Evolutionary conservation across 2,113 vertebrate genomes (phyloP).

Genomic region (Rousettus leschenaultii): DNA sequence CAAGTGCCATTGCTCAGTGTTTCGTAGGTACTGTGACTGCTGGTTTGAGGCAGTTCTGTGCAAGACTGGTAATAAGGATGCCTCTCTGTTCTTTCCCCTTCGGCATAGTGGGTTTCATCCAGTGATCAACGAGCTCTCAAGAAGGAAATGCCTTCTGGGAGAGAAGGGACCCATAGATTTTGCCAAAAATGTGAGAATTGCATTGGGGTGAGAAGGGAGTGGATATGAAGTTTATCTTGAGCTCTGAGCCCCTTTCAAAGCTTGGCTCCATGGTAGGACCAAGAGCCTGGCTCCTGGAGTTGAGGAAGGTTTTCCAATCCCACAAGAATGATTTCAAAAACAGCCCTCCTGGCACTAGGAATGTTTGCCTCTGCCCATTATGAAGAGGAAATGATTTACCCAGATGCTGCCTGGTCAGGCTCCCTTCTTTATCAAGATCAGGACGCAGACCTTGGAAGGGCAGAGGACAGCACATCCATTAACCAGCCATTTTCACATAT

Average conservation of each 20-base stretch:
- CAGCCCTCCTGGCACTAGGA: conserved; percentile 67
- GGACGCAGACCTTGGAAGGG: conserved; percentile 53
- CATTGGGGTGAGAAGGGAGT: not conserved
- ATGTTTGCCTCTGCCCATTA: conserved; percentile 63
- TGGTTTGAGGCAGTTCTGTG: not conserved
- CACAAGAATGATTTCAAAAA: conserved; percentile 74
- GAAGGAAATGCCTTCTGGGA: not conserved
- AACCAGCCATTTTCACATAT: conserved; percentile 66
- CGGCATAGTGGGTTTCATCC: not conserved
- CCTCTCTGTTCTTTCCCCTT: not conserved
- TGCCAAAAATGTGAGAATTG: not conserved
- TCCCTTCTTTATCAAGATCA: conserved; percentile 65
- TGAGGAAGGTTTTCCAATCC: conserved; percentile 45
- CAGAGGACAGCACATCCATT: not conserved
- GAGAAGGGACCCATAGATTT: not conserved
- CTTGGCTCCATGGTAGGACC: not conserved
- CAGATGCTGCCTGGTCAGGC: conserved; percentile 62
- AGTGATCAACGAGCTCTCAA: not conserved
- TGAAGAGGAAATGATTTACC: conserved; percentile 75
- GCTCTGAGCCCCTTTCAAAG: not conserved
- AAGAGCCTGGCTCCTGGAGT: not conserved
- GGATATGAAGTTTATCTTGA: not conserved
- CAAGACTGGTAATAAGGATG: not conserved
- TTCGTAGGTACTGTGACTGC: too few relatives aligned
- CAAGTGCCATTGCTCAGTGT: not conserved